These are phyloP conservation scores for Magallana nippona DNA, from an alignment of 2,888 invertebrate genomes.

Conservation along the genomic window DNA sequence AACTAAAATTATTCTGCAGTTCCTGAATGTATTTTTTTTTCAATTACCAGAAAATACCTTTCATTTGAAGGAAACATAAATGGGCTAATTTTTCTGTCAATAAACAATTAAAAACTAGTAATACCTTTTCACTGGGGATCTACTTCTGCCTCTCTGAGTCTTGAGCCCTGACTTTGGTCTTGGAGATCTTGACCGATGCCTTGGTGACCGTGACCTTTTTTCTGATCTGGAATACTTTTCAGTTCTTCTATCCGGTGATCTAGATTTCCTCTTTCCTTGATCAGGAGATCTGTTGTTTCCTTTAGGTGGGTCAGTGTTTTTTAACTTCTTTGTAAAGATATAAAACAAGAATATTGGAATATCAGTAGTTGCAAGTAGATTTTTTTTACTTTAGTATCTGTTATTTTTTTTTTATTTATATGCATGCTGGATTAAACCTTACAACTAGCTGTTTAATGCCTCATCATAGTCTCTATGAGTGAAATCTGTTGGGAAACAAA, in stretches of 20 bases:
- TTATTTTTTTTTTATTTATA: not conserved
- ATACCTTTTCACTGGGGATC: constrained; percentile 11
- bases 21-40: too few species aligned
- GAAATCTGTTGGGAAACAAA: too few species aligned
- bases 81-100: too few species aligned
- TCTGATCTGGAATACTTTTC: constrained; percentile 24
- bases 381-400: not conserved
- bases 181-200: constrained; percentile 47
- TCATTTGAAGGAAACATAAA: too few species aligned
- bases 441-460: too few species aligned
- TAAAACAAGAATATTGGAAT: constrained; percentile 16
- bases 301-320: constrained; percentile 28
- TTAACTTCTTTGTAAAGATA: constrained; percentile 42
- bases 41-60: too few species aligned
- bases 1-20: too few species aligned
- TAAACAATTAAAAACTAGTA: too few species aligned
- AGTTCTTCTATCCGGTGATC: constrained; percentile 36
- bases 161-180: constrained; percentile 50
- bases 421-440: too few species aligned
- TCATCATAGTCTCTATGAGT: too few species aligned
- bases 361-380: not conserved
- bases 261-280: constrained; percentile 34
- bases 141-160: constrained; percentile 55
- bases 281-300: not conserved
- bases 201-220: constrained; percentile 34